phyloP scores from a whole-genome alignment of 2,888 invertebrate species.

The Tenthredo amoena region DNA sequence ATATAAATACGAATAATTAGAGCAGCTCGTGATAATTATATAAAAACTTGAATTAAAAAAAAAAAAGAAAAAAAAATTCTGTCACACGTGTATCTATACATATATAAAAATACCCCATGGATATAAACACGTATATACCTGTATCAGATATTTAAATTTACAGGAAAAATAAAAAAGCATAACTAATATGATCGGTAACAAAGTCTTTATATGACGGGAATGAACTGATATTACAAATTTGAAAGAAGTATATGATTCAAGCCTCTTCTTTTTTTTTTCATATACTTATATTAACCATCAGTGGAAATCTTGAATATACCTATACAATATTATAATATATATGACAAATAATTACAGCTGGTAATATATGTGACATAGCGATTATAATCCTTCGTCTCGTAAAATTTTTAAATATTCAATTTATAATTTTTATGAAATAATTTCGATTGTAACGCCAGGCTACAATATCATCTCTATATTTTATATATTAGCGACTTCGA shows the following conservation, averaged over 20 bases:
- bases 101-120: not conserved
- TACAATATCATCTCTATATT: not conserved
- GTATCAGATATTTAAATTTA: not conserved
- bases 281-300: too few relatives aligned
- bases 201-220: not conserved
- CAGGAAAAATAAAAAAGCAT: not conserved
- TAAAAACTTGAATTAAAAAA: not conserved
- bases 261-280: not conserved
- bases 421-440: not conserved
- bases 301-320: too few relatives aligned
- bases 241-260: not conserved
- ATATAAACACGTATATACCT: not conserved
- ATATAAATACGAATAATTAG: not conserved
- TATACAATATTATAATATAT: not conserved
- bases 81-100: not conserved
- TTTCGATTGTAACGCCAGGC: not conserved
- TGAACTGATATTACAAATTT: not conserved
- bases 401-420: not conserved
- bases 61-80: not conserved
- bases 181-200: not conserved
- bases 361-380: too few relatives aligned
- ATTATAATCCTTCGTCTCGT: not conserved
- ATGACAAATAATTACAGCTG: too few relatives aligned
- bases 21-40: slow-evolving; percentile 7
- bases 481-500: not conserved